Base-by-base conservation (phyloP, 2,113 vertebrate species). In the Asarcornis scutulata region DNA sequence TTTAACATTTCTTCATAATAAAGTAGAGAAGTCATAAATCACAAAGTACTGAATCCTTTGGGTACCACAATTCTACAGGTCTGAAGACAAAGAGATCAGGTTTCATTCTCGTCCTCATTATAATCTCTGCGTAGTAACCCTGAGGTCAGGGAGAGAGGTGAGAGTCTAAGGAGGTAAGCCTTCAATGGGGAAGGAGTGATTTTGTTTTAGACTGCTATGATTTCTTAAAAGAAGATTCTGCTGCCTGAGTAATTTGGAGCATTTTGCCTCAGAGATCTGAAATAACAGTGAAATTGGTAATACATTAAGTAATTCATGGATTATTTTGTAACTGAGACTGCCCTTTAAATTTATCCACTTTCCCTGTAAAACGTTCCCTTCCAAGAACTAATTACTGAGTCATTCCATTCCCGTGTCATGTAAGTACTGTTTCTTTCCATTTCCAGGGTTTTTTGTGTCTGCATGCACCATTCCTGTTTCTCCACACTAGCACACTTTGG, bases 21-120 rank as follows among this genome's bases (percentile, higher is more conserved):
- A 96, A 97, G 67, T 55, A 91, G 71, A 96, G 58, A 84, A 96
- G 87, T 92, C 88, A 97, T 97, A 97, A 97, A 98, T 96, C 89
- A 86, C 72, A 58, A 95, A 93, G 66, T 71, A 84, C 85, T 80
- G 84, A 86, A 93, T 96, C 89, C 95, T 85, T 72, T 91, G 89
- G 82, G 85, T 78, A 59, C 56, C 77, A 59, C 58, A 80, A 17
- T 95, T 95, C 94, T 91, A 53, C 27, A 94, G 87, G 74, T 91
- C 83, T 92, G 76, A 96, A 97, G 77, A 76, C 90, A 90, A 81
- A 90, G 77, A 62, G 73, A 97, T 89, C 64, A 68, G 71, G 62
- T 95, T 96, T 97, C 93, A 56, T 95, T 90, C 58, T 91, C 32
- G 34, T 62, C 64, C 82, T 96, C 79, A 31, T 89, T 93, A 67